Conservation (phyloP, 2,113 vertebrate species). For the Archocentrus centrarchus region DNA sequence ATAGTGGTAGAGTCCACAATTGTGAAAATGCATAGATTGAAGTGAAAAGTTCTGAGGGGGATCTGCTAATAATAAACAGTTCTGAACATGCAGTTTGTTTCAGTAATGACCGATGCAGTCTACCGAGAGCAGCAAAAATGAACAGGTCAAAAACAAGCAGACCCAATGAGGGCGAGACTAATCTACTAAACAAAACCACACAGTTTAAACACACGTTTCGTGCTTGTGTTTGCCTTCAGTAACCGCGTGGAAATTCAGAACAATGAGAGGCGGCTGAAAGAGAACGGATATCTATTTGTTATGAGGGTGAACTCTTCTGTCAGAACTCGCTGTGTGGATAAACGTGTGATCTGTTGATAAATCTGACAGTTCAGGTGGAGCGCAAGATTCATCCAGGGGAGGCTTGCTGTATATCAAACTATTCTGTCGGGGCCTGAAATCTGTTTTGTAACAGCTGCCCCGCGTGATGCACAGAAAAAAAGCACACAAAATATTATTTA, state of each 20-base stretch:
- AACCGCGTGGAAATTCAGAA: not conserved
- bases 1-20: not conserved
- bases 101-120: not conserved
- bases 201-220: not conserved
- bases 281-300: not conserved
- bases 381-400: conserved; percentile 1
- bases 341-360: conserved; percentile 9
- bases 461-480: not conserved
- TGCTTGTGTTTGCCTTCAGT: not conserved
- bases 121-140: not conserved
- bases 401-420: conserved; percentile 4
- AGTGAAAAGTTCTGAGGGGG: not conserved
- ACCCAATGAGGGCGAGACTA: not conserved
- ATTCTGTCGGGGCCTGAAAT: not conserved
- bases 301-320: not conserved
- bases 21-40: not conserved
- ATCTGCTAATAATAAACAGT: not conserved
- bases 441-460: not conserved
- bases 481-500: not conserved
- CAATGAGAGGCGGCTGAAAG: not conserved
- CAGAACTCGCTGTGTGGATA: conserved; percentile 5
- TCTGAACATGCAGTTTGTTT: not conserved
- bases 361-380: conserved; percentile 8
- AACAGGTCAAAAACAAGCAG: not conserved
- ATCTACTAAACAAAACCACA: not conserved